Conservation (phyloP, 2,113 vertebrate genomes). For the Podocnemis expansa region DNA sequence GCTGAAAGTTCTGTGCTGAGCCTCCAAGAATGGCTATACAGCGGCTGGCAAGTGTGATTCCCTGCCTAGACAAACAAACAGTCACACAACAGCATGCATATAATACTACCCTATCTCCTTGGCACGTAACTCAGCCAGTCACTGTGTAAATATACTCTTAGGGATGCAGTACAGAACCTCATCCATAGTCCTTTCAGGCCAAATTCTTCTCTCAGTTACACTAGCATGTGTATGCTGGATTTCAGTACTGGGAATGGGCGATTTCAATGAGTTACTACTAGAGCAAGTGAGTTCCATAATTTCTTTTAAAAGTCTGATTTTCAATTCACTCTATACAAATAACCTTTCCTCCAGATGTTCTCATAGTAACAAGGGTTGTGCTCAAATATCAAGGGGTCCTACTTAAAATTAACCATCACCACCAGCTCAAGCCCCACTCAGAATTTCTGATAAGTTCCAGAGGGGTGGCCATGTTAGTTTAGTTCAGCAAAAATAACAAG, state of each 20-base stretch:
- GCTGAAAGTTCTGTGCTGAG: background rate
- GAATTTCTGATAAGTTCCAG: background rate
- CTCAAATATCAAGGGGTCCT: background rate
- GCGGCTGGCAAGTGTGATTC: background rate
- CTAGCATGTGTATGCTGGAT: background rate
- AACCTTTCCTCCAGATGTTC: background rate
- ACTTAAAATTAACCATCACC: background rate
- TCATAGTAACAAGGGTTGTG: background rate
- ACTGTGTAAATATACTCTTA: background rate
- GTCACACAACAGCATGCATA: background rate
- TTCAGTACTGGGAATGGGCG: background rate
- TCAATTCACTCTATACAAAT: background rate
- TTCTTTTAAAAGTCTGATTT: background rate
- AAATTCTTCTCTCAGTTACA: background rate
- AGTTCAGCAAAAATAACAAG: too few species aligned
- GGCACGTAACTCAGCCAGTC: background rate
- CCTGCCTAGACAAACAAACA: background rate
- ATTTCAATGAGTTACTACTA: background rate
- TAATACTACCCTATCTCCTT: background rate
- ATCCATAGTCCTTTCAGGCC: background rate
- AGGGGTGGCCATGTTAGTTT: too few species aligned
- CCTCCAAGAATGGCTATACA: too few species aligned
- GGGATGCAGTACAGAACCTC: background rate
- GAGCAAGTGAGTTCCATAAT: background rate
- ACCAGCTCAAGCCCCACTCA: background rate